Base-by-base conservation (phyloP, 2,797 vertebrate genomes). In the Cyprinella venusta region DNA sequence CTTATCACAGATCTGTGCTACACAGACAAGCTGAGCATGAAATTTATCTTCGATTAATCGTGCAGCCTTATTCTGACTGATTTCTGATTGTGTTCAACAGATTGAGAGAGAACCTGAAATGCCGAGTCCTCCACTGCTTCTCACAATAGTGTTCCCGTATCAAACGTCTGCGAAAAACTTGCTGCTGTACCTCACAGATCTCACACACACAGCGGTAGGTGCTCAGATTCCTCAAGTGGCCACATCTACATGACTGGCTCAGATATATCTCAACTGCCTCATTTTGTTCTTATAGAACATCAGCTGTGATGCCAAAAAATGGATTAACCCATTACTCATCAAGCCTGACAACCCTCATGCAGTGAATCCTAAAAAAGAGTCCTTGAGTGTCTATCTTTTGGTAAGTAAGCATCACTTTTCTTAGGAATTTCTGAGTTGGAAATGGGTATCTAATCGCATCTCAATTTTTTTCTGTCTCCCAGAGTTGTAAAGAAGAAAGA, bases 141-240 rank as follows among this genome's bases (percentile, higher is more conserved):
- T 99, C 5, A 92, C 86, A 1, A 93, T 99, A 86, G 95, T 83
- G 1, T 99, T 94, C 87, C 97, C 97, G 3, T 90, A 91, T 9
- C 45, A 87, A 83, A 97, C 97, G 15, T 93, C 91, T 16, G 89
- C 88, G 30, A 77, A 92, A 12, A 98, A 96, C 88, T 82, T 89
- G 21, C 92, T 99, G 42, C 94, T 99, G 33, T 97, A 98, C 86
- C 90, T 97, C 63, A 97, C 91, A 12, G 82, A 89, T 9, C 85
- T 98, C 89, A 85, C 91, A 13, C 16, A 63, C 81, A 93, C 91
- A 87, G 90, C 92, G 4, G 96, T 97, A 91, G 93, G 93, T 88
- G 24, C 52, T 74, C 45, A 0, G 3, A 38, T 38, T 76, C 36
- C 50, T 45, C n/a, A 50, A 30, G 48, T 61, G 19, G 64, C 8